Evolutionary conservation across 2,113 vertebrate species (phyloP).

Genomic region (Pelecanoides urinatrix): DNA sequence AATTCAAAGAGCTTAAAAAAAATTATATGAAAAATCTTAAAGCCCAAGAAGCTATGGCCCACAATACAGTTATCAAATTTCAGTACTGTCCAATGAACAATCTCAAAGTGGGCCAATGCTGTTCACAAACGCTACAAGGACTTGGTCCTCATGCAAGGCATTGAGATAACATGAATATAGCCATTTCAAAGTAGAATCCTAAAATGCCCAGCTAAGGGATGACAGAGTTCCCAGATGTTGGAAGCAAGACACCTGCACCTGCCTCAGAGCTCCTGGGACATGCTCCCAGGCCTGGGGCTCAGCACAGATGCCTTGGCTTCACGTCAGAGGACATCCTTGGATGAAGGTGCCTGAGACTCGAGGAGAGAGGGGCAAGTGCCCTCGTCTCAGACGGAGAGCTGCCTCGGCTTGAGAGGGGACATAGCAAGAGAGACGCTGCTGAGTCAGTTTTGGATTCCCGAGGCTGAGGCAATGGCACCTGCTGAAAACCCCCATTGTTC

Average conservation of each 20-base stretch:
- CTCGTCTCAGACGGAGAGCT: rapidly evolving
- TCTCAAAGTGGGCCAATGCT: neutral
- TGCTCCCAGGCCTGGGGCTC: rapidly evolving
- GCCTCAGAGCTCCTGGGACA: neutral
- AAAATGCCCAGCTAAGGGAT: neutral
- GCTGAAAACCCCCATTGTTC: neutral
- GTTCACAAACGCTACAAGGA: neutral
- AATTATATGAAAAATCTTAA: neutral
- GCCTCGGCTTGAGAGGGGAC: rapidly evolving
- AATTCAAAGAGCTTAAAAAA: neutral
- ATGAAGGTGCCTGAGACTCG: neutral
- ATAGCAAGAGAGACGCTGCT: neutral
- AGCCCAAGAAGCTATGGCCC: neutral
- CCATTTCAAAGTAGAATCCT: neutral
- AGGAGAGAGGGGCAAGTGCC: neutral
- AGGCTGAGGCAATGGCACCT: neutral
- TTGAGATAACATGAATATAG: neutral
- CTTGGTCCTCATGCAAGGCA: neutral
- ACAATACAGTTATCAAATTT: neutral
- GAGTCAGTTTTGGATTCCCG: neutral
- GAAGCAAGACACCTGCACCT: neutral
- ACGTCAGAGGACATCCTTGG: neutral
- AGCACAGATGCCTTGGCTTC: neutral
- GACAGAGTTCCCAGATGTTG: neutral
- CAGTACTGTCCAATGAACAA: neutral